These are phyloP conservation scores for Clarias batrachus DNA, from an alignment of 2,113 vertebrate genomes.

Conservation along the genomic window DNA sequence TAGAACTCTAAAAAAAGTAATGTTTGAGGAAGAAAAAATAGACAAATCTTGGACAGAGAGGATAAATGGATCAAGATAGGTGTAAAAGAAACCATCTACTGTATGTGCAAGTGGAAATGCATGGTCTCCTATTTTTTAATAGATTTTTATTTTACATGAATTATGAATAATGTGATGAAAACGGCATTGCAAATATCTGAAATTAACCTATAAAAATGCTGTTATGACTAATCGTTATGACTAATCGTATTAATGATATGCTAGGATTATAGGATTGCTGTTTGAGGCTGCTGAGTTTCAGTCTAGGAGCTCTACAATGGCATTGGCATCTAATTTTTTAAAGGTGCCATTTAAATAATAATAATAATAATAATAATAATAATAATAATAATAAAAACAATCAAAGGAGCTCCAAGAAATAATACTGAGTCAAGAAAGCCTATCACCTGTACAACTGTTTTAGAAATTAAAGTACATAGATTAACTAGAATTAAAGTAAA, in stretches of 20 bases:
- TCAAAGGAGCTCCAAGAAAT: background rate
- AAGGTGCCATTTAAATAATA: background rate
- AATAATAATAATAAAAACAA: background rate
- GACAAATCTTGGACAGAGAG: too few relatives aligned
- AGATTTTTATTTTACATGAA: background rate
- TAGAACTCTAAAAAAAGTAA: too few relatives aligned
- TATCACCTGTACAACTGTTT: too few relatives aligned
- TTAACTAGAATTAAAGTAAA: background rate
- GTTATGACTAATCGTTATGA: background rate
- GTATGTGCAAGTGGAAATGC: too few relatives aligned
- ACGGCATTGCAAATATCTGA: background rate
- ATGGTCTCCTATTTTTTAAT: background rate
- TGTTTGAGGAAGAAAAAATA: too few relatives aligned
- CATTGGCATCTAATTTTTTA: background rate
- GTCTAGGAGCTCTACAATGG: background rate
- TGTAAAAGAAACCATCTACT: too few relatives aligned
- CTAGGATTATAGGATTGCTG: background rate
- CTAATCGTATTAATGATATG: background rate
- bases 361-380: background rate
- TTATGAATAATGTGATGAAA: background rate
- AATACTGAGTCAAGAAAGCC: background rate
- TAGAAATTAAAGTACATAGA: background rate
- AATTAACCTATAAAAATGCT: background rate
- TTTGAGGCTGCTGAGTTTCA: background rate
- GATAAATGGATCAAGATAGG: too few relatives aligned